phyloP scores from a whole-genome alignment of 2,113 vertebrate genomes.

The Erpornis zantholeuca region DNA sequence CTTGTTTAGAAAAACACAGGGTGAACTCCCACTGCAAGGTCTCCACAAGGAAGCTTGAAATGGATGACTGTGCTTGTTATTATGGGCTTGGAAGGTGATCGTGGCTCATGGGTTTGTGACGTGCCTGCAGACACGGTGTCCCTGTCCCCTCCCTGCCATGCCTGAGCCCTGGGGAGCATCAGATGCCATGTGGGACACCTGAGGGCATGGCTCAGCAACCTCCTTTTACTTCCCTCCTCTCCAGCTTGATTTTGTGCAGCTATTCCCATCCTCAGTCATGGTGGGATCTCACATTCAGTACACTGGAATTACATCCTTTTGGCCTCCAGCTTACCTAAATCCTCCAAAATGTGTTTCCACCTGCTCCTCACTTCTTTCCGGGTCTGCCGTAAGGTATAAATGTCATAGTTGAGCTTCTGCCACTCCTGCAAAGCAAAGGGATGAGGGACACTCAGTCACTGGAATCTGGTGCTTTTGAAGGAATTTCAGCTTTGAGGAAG shows the following conservation, averaged over 20 bases:
- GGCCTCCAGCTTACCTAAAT: constrained; percentile 77
- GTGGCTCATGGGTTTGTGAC: rapidly evolving
- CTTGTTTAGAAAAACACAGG: background rate
- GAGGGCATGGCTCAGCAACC: background rate
- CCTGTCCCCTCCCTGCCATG: rapidly evolving
- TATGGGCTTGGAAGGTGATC: background rate
- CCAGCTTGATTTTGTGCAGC: background rate
- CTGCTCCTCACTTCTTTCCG: constrained; percentile 81
- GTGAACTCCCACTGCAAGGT: background rate
- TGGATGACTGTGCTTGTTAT: background rate
- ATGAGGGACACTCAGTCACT: background rate
- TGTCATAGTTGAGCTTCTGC: constrained; percentile 94
- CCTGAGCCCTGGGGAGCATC: background rate
- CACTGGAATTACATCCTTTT: background rate
- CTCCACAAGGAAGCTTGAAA: background rate
- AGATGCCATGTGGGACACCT: background rate
- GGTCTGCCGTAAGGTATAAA: constrained; percentile 80
- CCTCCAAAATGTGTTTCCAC: constrained; percentile 88
- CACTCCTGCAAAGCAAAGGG: constrained; percentile 79
- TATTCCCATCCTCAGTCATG: rapidly evolving
- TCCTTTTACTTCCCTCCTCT: background rate
- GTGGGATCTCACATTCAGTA: rapidly evolving
- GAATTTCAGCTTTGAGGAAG: background rate
- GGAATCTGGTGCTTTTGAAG: background rate
- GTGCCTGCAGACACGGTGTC: background rate